phyloP scores from a whole-genome alignment of 1,140 invertebrate genomes.

The Lithobius niger region DNA sequence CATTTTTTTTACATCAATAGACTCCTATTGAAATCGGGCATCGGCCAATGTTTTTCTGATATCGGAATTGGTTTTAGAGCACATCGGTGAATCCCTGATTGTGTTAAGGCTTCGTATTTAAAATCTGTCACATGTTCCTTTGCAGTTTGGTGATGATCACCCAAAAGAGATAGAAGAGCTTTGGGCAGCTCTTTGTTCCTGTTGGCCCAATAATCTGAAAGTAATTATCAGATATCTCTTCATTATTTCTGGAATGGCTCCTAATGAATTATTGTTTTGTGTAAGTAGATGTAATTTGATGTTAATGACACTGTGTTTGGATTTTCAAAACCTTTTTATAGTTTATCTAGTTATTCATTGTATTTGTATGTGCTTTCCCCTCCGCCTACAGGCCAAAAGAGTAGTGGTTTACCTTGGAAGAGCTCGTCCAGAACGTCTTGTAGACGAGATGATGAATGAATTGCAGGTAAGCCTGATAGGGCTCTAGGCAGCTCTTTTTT shows the following conservation, averaged over 20 bases:
- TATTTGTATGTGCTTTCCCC: constrained; percentile 8
- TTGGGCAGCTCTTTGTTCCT: constrained; percentile 87
- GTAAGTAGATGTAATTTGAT: constrained; percentile 38
- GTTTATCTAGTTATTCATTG: constrained; percentile 4
- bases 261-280: constrained; percentile 74
- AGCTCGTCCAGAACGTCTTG: constrained; percentile 71
- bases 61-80: no score
- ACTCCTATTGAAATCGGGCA: no score
- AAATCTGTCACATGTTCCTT: no score
- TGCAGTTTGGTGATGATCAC: constrained; percentile 85
- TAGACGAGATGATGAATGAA: constrained; percentile 95
- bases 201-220: constrained; percentile 93
- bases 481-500: no score
- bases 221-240: constrained; percentile 95
- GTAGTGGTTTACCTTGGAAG: constrained; percentile 84
- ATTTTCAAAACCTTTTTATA: background rate
- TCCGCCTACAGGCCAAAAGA: constrained; percentile 66
- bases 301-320: background rate
- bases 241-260: constrained; percentile 89
- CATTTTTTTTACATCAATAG: no score
- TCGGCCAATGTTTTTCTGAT: no score
- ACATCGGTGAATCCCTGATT: no score
- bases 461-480: constrained; percentile 41
- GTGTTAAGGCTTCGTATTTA: no score
- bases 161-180: constrained; percentile 87